Conservation (phyloP, 2,888 invertebrate genomes). For the Unio pictorum region DNA sequence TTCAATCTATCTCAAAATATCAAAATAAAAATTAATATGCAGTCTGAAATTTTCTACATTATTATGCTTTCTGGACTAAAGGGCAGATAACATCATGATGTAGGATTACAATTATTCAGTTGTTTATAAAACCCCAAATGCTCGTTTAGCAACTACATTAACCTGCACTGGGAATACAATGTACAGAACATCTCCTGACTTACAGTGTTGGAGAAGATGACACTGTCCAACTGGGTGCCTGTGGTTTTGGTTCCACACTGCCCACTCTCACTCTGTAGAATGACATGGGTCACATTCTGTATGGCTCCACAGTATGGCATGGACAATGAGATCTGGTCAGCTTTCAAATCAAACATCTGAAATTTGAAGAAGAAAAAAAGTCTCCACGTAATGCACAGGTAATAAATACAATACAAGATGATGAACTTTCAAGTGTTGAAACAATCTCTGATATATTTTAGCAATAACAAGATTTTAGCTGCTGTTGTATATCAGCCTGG, state of each 20-base stretch:
- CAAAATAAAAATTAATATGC: neutral
- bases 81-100: neutral
- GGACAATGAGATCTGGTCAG: slow-evolving; percentile 50
- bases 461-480: no score
- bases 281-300: slow-evolving; percentile 65
- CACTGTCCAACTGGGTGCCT: slow-evolving; percentile 40
- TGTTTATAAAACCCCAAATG: no score
- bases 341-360: slow-evolving; percentile 55
- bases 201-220: slow-evolving; percentile 62
- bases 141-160: no score
- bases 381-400: neutral
- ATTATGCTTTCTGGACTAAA: neutral
- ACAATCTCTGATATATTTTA: no score
- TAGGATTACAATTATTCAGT: no score
- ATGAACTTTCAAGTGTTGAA: no score
- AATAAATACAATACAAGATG: neutral
- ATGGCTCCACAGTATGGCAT: slow-evolving; percentile 53
- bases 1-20: neutral
- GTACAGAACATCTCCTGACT: slow-evolving; percentile 14
- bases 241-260: slow-evolving; percentile 60
- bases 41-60: neutral
- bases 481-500: no score
- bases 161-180: neutral
- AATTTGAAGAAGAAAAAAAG: slow-evolving; percentile 3
- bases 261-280: slow-evolving; percentile 54